Evolutionary conservation across 1,140 invertebrate species (phyloP).

Genomic region (Mizuhopecten yessoensis): DNA sequence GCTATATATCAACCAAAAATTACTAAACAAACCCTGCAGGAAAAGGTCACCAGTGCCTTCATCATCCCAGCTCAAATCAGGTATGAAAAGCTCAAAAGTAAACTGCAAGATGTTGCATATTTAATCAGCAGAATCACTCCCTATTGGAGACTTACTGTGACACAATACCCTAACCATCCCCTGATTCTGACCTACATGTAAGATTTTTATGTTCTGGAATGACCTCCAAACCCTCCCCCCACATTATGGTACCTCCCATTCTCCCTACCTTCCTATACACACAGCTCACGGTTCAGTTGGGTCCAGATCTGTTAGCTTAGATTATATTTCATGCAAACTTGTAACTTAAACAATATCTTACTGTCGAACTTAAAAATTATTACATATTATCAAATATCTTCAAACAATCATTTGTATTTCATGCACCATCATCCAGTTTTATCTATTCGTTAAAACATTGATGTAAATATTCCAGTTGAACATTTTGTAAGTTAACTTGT

Average conservation of each 20-base stretch:
- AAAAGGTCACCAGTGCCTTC: neutral
- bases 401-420: too few relatives aligned
- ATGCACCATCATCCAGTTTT: too few relatives aligned
- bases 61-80: conserved; percentile 15
- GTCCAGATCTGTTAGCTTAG: neutral
- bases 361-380: too few relatives aligned
- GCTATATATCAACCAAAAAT: too few relatives aligned
- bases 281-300: neutral
- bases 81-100: neutral
- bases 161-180: neutral
- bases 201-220: neutral
- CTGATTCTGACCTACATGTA: neutral
- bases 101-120: neutral
- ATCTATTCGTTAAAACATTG: too few relatives aligned
- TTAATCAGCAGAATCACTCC: neutral
- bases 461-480: too few relatives aligned
- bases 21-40: too few relatives aligned
- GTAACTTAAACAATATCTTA: too few relatives aligned
- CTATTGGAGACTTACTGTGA: neutral
- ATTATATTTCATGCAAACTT: too few relatives aligned
- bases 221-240: neutral
- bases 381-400: too few relatives aligned
- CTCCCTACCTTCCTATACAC: neutral
- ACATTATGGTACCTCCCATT: neutral
- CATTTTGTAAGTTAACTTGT: too few relatives aligned